These are phyloP conservation scores for Cephus rjabovi DNA, from an alignment of 2,888 invertebrate genomes.

Conservation along the genomic window DNA sequence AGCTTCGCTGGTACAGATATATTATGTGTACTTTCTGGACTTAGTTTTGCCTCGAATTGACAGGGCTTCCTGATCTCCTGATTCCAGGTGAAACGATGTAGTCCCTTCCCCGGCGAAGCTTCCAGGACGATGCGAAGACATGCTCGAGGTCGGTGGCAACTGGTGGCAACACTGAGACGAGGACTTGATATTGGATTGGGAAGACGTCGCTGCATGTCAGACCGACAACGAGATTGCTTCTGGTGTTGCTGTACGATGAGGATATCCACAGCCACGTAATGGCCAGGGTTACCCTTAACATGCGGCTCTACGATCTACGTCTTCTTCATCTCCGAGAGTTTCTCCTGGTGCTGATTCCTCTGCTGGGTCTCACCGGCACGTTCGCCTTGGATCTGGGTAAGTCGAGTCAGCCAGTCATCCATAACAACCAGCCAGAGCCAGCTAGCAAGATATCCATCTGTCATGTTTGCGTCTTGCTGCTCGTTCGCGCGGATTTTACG, in stretches of 20 bases:
- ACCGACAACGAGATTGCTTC: background rate
- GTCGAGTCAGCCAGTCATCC: slow-evolving; percentile 20
- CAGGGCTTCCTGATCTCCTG: background rate
- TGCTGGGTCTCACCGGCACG: slow-evolving; percentile 46
- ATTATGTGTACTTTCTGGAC: background rate
- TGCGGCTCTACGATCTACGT: slow-evolving; percentile 51
- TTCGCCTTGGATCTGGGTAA: slow-evolving; percentile 54
- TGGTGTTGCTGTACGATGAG: slow-evolving; percentile 52
- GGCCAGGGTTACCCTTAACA: slow-evolving; percentile 48
- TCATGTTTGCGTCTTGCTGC: slow-evolving; percentile 8
- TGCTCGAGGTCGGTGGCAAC: background rate
- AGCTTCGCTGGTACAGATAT: background rate
- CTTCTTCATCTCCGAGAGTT: slow-evolving; percentile 49
- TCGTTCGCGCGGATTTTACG: slow-evolving; percentile 26
- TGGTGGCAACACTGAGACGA: background rate
- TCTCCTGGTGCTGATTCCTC: slow-evolving; percentile 44
- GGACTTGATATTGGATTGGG: background rate
- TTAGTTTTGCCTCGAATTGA: background rate
- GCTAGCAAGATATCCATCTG: background rate
- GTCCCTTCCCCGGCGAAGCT: background rate
- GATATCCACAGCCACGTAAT: slow-evolving; percentile 44
- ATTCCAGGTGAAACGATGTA: background rate
- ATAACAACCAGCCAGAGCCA: background rate
- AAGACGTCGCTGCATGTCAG: background rate
- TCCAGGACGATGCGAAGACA: background rate